Evolutionary conservation across 1,140 invertebrate genomes (phyloP), one percentile per base, ranked within the genome.

Genomic region (Neodiprion fabricii): DNA sequence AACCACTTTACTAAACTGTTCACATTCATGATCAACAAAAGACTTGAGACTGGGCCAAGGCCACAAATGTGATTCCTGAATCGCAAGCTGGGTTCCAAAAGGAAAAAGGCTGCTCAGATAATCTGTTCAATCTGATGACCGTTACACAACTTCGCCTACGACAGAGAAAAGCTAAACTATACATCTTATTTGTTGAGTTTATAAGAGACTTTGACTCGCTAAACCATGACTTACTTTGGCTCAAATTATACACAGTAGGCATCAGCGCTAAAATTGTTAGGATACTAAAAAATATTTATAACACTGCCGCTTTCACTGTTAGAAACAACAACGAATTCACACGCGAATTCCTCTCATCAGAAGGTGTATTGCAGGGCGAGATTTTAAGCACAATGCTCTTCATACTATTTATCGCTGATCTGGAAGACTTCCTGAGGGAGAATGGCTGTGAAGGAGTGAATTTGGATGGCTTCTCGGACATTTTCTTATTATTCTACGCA

Each of bases 1-100:
- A 81, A 81, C 40, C 47, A 70, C 0, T 71, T 78, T 7, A 53
- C 74, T 4, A 80, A 80, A 47, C 71, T 80, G 10, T 80, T 80
- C 23, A 80, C 80, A 0, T 61, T 75, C 9, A 67, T 80, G 21
- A n/a, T 80, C 4, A 66, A 76, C 0, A 70, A 61, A 1, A 74
- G 75, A 53, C 12, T 78, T 10, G 14, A 53, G 9, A 14, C 50
- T 10, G 14, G 50, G 17, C 17, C 17, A 17, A 17, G 17, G 17
- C 17, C 17, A 17, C 17, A 17, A 17, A 17, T 17, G 17, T 17
- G 17, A 17, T 17, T 17, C 17, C 17, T 17, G 17, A 17, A 17
- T 17, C 17, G 17, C 17, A 17, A 17, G 17, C 17, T 17, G 17
- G 17, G 17, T 17, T 17, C 17, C 17, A 17, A 17, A 17, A 17